Conservation (phyloP, 64 coral and sea anemone genomes). For the Astreopora myriophthalma region DNA sequence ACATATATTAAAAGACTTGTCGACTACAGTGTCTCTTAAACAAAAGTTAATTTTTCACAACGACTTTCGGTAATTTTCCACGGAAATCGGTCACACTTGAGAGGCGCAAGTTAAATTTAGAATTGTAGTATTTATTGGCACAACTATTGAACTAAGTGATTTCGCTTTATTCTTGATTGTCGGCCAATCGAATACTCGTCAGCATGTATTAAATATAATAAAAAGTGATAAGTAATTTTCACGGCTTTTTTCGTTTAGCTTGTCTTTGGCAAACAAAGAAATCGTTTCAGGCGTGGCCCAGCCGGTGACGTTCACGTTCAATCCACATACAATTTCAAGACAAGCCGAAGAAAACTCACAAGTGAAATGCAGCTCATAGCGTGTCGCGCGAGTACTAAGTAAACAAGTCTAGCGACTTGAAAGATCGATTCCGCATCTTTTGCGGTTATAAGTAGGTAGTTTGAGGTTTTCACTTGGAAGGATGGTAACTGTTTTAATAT, state of each 20-base stretch:
- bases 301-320: neutral
- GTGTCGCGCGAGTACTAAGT: neutral
- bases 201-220: neutral
- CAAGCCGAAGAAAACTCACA: neutral
- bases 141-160: no score
- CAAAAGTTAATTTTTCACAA: neutral
- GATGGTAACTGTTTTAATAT: neutral
- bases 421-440: neutral
- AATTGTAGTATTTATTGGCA: no score
- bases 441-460: neutral
- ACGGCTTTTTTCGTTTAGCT: neutral
- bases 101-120: no score
- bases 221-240: neutral
- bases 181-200: neutral
- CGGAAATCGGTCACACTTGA: neutral
- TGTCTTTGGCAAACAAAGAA: neutral
- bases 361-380: neutral
- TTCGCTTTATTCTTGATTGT: neutral
- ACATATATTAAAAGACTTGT: neutral
- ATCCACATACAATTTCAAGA: neutral
- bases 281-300: neutral
- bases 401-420: neutral
- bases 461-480: neutral
- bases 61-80: neutral
- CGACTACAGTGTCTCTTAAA: neutral